phyloP scores from a whole-genome alignment of 2,113 vertebrate genomes.

The Tyrannus savana region DNA sequence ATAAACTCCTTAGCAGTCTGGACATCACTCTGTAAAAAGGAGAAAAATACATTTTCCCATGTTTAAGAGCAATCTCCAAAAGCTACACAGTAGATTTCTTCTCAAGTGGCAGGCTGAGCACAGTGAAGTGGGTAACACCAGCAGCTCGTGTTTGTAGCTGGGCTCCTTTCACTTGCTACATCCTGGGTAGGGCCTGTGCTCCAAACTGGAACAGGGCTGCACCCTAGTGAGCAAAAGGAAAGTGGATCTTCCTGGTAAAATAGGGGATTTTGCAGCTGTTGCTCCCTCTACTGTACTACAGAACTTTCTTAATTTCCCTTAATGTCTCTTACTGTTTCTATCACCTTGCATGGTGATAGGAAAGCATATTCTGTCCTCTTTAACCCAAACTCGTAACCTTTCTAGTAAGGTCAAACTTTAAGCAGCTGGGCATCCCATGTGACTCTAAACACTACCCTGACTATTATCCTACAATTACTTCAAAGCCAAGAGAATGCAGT shows the following conservation, averaged over 20 bases:
- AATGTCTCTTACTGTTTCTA: not conserved
- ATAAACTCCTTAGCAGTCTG: conserved; percentile 95
- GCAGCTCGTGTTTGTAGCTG: not conserved
- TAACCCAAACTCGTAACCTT: not conserved
- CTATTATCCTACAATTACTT: not conserved
- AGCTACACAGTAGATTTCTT: not conserved
- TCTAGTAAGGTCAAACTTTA: not conserved
- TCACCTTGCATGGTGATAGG: not conserved
- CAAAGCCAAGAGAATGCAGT: not conserved
- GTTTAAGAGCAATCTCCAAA: not conserved
- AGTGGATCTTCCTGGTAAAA: not conserved
- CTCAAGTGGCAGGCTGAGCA: not conserved
- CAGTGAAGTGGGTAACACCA: not conserved
- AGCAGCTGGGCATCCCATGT: not conserved
- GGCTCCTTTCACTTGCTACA: not conserved
- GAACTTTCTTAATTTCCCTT: not conserved
- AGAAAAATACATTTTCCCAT: not conserved
- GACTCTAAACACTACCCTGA: not conserved
- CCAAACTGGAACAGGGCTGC: not conserved
- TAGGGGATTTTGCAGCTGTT: not conserved
- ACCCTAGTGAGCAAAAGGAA: not conserved
- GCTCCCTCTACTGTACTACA: not conserved
- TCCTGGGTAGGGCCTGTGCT: not conserved
- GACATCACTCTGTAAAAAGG: conserved; percentile 80
- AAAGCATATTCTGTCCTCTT: not conserved